A percentile compares a stretch with the other conserved stretches of the same genome.
Evolutionary conservation across 2,888 invertebrate species (phyloP).

Genomic region (Autographa gamma): DNA sequence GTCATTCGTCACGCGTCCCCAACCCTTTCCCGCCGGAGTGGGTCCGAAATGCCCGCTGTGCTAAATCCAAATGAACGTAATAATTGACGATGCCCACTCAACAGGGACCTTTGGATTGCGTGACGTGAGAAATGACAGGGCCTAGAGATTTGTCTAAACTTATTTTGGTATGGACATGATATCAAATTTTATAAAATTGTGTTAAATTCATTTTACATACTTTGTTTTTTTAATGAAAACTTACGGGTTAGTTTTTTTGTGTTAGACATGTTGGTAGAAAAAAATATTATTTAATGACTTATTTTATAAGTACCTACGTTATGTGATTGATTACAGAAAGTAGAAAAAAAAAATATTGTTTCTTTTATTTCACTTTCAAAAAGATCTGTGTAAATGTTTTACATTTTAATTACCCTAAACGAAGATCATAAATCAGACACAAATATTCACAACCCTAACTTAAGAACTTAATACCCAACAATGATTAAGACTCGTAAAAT

Average conservation of each 20-base stretch:
- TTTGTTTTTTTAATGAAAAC: too few species aligned
- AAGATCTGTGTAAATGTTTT: neutral
- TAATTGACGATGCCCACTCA: constrained; percentile 81
- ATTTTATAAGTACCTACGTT: neutral
- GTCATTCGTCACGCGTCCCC: constrained; percentile 78
- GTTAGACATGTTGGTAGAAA: too few species aligned
- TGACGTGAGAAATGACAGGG: constrained; percentile 54
- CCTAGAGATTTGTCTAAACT: constrained; percentile 55
- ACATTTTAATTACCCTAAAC: constrained; percentile 20
- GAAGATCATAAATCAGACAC: constrained; percentile 31
- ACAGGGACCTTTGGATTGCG: constrained; percentile 67
- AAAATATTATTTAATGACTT: too few species aligned
- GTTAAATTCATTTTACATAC: neutral
- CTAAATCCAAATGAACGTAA: constrained; percentile 88
- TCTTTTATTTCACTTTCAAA: neutral
- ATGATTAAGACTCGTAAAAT: constrained; percentile 77
- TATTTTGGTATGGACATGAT: neutral
- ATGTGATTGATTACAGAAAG: neutral
- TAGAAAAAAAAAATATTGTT: too few species aligned
- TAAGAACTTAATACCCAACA: constrained; percentile 56
- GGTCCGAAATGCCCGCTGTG: constrained; percentile 79
- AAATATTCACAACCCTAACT: constrained; percentile 35
- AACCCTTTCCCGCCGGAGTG: constrained; percentile 75
- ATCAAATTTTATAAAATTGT: neutral
- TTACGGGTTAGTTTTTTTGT: too few species aligned